Base-by-base conservation (phyloP, 2,113 vertebrate genomes). In the Indri indri region DNA sequence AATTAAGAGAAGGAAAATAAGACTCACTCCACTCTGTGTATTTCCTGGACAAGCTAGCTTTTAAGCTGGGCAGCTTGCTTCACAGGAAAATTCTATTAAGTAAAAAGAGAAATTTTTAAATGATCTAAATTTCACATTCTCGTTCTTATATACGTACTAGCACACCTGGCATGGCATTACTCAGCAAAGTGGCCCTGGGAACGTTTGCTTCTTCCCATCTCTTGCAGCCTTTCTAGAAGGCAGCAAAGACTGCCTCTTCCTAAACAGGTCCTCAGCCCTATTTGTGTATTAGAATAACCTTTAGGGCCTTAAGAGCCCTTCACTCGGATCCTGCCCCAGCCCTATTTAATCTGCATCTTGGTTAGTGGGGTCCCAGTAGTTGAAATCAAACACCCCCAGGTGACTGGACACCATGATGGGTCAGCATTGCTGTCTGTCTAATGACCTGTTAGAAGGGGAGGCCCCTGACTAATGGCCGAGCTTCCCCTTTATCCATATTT, bases 1-100 rank as follows among this genome's bases (percentile, higher is more conserved):
- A 92, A 30, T 96, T 92, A 93, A 90, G 61, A 91, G 91, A 96
- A 95, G 18, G 14, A 89, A 95, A 77, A 30, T 2, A 94, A 90
- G 88, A 95, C 22, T 50, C 8, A 3, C 50, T 54, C 57, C 4
- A 37, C 25, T 57, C 13, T 18, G 34, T 8, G 3, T 30, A 30
- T 77, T 82, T 73, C 27, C 45, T 11, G 14, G 27, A 63, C 6
- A 70, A 52, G n/a, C 27, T 90, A 91, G 13, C 0, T 34, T 90
- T 61, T 37, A 61, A 77, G 27, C 45, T 3, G 83, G 27, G 11
- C 6, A 92, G 23, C 32, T 65, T 66, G 17, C 14, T 40, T 30
- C 30, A 42, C 30, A 96, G 47, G 50, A 85, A 86, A 86, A 52
- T 18, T 85, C n/a, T 57, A 3, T 66, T 66, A 88, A 86, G 47